Percentiles rank a stretch among this genome's conserved stretches.
Conservation (phyloP, 1,140 invertebrate species). For the Leptopilina boulardi region DNA sequence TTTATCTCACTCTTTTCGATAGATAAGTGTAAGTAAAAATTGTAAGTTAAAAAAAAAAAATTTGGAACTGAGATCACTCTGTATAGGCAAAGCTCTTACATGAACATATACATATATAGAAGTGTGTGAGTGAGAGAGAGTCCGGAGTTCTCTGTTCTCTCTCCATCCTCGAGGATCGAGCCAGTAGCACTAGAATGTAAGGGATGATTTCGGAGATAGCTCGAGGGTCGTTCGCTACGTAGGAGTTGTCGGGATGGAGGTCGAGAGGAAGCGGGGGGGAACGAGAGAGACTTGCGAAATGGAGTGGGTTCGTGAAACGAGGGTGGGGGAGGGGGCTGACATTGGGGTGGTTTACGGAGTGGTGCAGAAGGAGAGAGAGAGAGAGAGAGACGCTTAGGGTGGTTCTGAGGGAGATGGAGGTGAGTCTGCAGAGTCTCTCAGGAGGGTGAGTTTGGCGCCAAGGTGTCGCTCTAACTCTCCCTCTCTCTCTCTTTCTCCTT, state of each 20-base stretch:
- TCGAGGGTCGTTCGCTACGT: conserved; percentile 70
- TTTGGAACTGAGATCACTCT: no score
- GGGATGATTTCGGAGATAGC: conserved; percentile 77
- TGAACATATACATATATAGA: no score
- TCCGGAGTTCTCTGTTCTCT: no score
- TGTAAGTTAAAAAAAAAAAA: no score
- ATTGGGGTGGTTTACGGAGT: conserved; percentile 66
- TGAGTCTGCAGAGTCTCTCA: conserved; percentile 75
- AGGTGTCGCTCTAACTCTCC: conserved; percentile 74
- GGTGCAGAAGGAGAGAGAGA: conserved; percentile 43
- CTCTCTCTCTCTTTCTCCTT: conserved; percentile 52
- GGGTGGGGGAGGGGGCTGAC: conserved; percentile 51
- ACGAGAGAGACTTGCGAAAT: conserved; percentile 43
- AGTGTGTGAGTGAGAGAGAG: no score
- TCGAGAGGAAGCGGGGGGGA: conserved; percentile 46
- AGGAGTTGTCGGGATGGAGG: conserved; percentile 64
- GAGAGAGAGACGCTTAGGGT: conserved; percentile 36
- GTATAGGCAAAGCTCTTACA: no score
- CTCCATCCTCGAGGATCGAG: conserved; percentile 68
- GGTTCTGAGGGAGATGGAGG: conserved; percentile 63
- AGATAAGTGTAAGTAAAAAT: no score
- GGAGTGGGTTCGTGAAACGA: conserved; percentile 67
- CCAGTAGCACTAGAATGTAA: conserved; percentile 68
- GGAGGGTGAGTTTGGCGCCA: conserved; percentile 75
- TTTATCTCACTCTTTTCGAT: no score